These are phyloP conservation scores for Mamestra configurata DNA, from an alignment of 1,140 invertebrate genomes.

Conservation along the genomic window DNA sequence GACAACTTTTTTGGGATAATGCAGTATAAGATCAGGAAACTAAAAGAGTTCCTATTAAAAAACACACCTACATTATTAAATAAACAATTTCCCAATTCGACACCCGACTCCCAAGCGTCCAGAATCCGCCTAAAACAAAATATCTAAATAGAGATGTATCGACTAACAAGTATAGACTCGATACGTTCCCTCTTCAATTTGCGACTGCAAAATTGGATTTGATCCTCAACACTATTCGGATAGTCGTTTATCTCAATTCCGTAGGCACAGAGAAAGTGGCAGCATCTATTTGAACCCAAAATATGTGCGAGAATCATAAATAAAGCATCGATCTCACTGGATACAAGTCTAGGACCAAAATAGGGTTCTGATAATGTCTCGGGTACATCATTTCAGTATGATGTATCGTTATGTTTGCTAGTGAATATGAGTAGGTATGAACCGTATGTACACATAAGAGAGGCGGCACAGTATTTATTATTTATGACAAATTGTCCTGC, in stretches of 20 bases:
- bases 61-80: not conserved
- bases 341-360: slow-evolving; percentile 21
- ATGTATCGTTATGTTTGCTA: not conserved
- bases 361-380: slow-evolving; percentile 33
- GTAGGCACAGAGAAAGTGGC: slow-evolving; percentile 59
- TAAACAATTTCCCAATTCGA: slow-evolving; percentile 6
- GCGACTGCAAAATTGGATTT: slow-evolving; percentile 71
- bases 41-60: no score
- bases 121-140: slow-evolving; percentile 25
- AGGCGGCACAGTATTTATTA: not conserved
- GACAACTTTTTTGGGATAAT: no score
- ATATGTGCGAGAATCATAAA: slow-evolving; percentile 59
- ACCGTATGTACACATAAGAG: not conserved
- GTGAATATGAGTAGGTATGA: not conserved
- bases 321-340: slow-evolving; percentile 40
- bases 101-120: not conserved
- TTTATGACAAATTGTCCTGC: no score
- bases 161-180: slow-evolving; percentile 51
- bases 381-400: not conserved
- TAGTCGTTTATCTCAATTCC: slow-evolving; percentile 72
- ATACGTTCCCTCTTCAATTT: slow-evolving; percentile 69
- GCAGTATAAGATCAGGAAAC: no score
- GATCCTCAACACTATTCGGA: slow-evolving; percentile 67
- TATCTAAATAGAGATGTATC: slow-evolving; percentile 42
- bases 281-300: slow-evolving; percentile 54